These are phyloP conservation scores for Cephus pygmeus DNA, from an alignment of 2,888 invertebrate species.

Conservation along the genomic window DNA sequence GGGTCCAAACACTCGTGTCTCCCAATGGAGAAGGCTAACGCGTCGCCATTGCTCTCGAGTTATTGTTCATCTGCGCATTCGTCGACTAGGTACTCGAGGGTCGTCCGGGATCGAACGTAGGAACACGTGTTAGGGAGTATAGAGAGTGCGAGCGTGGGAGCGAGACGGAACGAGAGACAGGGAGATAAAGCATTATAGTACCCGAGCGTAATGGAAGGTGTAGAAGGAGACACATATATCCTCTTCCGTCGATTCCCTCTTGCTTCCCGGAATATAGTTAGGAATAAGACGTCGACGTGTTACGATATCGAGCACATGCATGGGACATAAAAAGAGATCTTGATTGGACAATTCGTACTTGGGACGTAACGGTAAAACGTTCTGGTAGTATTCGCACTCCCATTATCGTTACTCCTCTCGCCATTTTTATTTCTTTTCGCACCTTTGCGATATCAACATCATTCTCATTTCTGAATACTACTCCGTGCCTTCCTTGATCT, in stretches of 20 bases:
- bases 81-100: not conserved
- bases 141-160: conserved; percentile 13
- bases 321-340: not conserved
- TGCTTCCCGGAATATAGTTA: not conserved
- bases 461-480: not conserved
- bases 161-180: not conserved
- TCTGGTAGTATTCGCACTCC: not conserved
- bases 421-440: not conserved
- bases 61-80: conserved; percentile 2
- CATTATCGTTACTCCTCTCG: not conserved
- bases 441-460: not conserved
- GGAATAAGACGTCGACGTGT: not conserved
- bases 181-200: not conserved
- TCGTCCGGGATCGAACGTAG: conserved; percentile 30
- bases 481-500: not conserved
- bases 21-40: not conserved
- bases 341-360: not conserved
- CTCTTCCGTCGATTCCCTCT: not conserved
- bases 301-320: not conserved
- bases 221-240: not conserved
- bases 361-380: not conserved
- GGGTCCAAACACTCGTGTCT: not conserved
- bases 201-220: not conserved
- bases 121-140: conserved; percentile 35
- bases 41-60: conserved; percentile 2